These are phyloP conservation scores for Hoplostethus mediterraneus DNA, from an alignment of 2,797 vertebrate species.

Conservation along the genomic window DNA sequence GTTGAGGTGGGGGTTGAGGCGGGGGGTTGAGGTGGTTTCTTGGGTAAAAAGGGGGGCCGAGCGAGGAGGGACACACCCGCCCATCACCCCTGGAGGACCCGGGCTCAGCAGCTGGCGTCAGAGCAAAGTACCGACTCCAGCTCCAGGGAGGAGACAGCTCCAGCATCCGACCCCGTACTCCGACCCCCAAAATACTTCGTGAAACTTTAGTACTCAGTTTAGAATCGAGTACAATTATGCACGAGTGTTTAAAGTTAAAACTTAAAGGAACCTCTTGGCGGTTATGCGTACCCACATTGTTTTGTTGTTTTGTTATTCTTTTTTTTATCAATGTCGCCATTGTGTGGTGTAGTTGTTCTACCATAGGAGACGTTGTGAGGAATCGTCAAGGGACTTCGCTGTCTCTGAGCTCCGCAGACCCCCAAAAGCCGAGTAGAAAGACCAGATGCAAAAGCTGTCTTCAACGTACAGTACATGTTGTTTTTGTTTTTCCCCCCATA, in stretches of 20 bases:
- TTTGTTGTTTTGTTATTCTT: constrained; percentile 41
- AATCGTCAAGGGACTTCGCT: constrained; percentile 57
- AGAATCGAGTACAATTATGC: not conserved
- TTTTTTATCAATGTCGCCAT: constrained; percentile 11
- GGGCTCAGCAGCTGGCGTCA: too few relatives aligned
- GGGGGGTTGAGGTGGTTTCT: too few relatives aligned
- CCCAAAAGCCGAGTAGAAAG: not conserved
- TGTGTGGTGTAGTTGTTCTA: constrained; percentile 13
- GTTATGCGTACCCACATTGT: constrained; percentile 27
- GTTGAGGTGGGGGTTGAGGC: too few relatives aligned
- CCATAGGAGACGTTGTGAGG: constrained; percentile 37
- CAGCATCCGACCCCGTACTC: too few relatives aligned
- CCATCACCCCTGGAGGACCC: too few relatives aligned
- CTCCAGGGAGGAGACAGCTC: too few relatives aligned
- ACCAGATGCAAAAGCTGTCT: constrained; percentile 1
- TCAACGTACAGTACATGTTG: not conserved
- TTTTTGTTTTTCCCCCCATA: not conserved
- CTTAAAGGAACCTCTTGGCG: constrained; percentile 25
- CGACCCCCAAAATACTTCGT: not conserved
- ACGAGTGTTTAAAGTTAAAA: constrained; percentile 27
- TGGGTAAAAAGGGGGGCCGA: too few relatives aligned
- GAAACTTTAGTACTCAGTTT: not conserved
- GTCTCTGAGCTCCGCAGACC: constrained; percentile 38
- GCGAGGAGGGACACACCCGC: too few relatives aligned
- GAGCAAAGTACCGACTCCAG: too few relatives aligned